These are phyloP conservation scores for Oopsacas minuta DNA, from an alignment of 37 sponge, comb jelly and placozoan species.

Conservation along the genomic window DNA sequence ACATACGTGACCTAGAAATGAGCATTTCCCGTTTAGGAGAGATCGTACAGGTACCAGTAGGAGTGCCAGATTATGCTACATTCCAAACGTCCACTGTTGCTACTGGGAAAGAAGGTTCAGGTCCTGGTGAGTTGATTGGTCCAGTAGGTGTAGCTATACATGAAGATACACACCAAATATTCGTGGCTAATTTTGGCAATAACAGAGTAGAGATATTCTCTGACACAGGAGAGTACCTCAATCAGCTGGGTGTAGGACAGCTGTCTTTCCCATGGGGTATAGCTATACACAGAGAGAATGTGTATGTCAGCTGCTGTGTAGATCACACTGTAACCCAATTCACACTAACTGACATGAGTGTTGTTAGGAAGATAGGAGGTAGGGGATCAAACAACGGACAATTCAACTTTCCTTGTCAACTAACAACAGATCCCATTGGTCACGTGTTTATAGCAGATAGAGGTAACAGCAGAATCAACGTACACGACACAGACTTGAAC, in stretches of 20 bases:
- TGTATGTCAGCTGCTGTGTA: background rate
- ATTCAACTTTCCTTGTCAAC: background rate
- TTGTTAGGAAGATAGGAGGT: background rate
- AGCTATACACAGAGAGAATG: background rate
- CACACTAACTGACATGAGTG: background rate
- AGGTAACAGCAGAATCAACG: background rate
- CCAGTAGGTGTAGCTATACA: background rate
- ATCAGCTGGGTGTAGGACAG: background rate
- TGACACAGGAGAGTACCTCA: background rate
- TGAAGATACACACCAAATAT: background rate
- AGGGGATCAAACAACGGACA: background rate
- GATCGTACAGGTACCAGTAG: background rate
- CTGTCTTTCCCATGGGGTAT: background rate
- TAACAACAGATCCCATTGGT: background rate
- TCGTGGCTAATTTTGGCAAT: background rate
- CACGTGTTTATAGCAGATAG: background rate
- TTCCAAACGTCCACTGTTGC: background rate
- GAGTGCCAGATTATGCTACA: background rate
- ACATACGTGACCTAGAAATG: background rate
- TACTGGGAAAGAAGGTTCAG: background rate
- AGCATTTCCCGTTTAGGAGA: background rate
- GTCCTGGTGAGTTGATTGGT: background rate
- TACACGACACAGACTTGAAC: background rate
- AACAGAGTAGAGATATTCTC: background rate
- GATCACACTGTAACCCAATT: background rate